phyloP scores from a whole-genome alignment of 2,888 invertebrate species.

The Dermolepida albohirtum region DNA sequence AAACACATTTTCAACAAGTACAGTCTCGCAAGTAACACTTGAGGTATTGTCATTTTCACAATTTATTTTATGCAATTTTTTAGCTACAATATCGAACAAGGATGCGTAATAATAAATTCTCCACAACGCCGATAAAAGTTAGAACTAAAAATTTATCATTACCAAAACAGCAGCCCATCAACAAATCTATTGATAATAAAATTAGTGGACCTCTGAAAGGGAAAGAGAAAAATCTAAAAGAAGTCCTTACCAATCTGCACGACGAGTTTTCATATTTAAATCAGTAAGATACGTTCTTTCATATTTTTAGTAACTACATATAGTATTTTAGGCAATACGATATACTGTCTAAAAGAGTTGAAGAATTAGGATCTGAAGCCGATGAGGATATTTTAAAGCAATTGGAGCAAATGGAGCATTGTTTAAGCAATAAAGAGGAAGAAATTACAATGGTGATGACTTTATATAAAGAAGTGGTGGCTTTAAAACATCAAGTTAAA shows the following conservation, averaged over 20 bases:
- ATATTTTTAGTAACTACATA: constrained; percentile 11
- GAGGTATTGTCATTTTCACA: constrained; percentile 5
- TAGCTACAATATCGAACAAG: constrained; percentile 16
- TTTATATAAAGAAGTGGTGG: constrained; percentile 63
- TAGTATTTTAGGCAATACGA: constrained; percentile 57
- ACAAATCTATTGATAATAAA: constrained; percentile 29
- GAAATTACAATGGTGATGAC: constrained; percentile 64
- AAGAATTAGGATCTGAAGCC: constrained; percentile 47
- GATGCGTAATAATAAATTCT: constrained; percentile 6
- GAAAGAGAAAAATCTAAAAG: constrained; percentile 60
- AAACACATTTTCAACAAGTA: constrained; percentile 40
- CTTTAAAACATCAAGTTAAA: constrained; percentile 62
- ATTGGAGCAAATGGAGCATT: constrained; percentile 59
- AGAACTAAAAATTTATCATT: constrained; percentile 17
- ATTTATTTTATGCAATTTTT: constrained; percentile 17
- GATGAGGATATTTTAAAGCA: constrained; percentile 53
- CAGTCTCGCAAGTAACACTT: constrained; percentile 40
- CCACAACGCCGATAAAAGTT: constrained; percentile 11
- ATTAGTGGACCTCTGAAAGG: constrained; percentile 45
- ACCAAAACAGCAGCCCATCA: constrained; percentile 20
- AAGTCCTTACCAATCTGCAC: constrained; percentile 61
- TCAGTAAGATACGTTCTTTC: constrained; percentile 52
- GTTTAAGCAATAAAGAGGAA: constrained; percentile 62
- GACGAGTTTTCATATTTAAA: constrained; percentile 62
- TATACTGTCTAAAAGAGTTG: constrained; percentile 53